These are phyloP conservation scores for Pimephales promelas DNA, from an alignment of 2,113 vertebrate genomes.

Conservation along the genomic window DNA sequence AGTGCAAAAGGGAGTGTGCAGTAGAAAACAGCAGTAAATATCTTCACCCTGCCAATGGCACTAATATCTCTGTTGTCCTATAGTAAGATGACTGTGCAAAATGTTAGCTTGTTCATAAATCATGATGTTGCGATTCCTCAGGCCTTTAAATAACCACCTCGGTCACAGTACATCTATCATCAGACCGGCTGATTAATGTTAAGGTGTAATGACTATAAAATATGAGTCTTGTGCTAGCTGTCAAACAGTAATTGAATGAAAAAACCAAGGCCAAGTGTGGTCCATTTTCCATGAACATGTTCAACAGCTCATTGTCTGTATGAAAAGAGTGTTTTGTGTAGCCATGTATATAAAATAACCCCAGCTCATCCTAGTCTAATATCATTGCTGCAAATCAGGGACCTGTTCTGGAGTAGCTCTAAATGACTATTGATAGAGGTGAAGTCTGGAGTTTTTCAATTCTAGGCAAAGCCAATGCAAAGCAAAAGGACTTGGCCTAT, in stretches of 20 bases:
- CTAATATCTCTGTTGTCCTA: background rate
- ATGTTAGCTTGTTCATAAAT: slow-evolving; percentile 18
- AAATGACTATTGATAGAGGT: slow-evolving; percentile 61
- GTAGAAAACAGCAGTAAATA: background rate
- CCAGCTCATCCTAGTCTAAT: background rate
- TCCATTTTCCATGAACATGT: background rate
- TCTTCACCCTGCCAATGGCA: background rate
- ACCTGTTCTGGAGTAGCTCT: slow-evolving; percentile 17
- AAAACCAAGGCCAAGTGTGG: background rate
- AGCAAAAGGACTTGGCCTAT: slow-evolving; percentile 47
- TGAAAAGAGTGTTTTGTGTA: background rate
- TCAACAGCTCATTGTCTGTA: background rate
- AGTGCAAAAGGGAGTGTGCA: background rate
- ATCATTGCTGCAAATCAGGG: slow-evolving; percentile 21
- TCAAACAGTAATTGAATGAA: background rate
- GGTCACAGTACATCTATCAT: background rate
- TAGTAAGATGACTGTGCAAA: slow-evolving; percentile 14
- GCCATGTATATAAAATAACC: background rate
- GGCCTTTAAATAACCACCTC: slow-evolving; percentile 7
- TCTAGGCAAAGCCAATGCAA: no score
- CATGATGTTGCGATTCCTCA: background rate
- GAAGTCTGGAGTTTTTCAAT: slow-evolving; percentile 54
- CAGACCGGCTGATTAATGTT: slow-evolving; percentile 19
- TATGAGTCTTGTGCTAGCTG: slow-evolving; percentile 3
- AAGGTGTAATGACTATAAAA: slow-evolving; percentile 1